Base-by-base conservation (phyloP, 2,113 vertebrate species). In the Thomomys bottae region DNA sequence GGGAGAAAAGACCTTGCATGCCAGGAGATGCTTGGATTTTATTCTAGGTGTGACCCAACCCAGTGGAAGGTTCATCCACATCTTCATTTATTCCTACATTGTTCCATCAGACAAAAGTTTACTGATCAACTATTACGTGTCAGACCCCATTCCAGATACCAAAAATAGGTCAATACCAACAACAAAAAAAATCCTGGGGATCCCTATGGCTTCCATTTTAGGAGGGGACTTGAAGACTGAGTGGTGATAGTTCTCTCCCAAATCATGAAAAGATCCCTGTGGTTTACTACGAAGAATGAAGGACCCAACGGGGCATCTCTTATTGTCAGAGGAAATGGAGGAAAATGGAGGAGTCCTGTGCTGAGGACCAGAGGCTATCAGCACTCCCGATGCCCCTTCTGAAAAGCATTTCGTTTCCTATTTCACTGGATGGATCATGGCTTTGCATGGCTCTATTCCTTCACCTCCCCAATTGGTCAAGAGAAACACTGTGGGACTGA, bases 401-500 rank as follows among this genome's bases (percentile, higher is more conserved):
- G 73, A 61, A 87, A 77, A 17, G 49, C 18, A 20, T 75, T 45
- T 9, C 66, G 66, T 87, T 68, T 82, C 32, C 23, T 61, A 54
- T 92, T 63, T 86, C 57, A 45, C 63, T 45, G 71, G 17, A 21
- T 15, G 18, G 3, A 70, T 40, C 80, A 83, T 34, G 21, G 34
- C 67, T 84, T 83, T 91, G 24, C 20, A 1, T 63, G 72, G 36
- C 36, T 89, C 72, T 9, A 15, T 64, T 67, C 87, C 76, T 87
- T 87, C 61, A 76, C 40, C 38, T 87, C 40, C 76, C 45, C 26
- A 80, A 80, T 38, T 40, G 83, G 30, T 85, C 70, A 64, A 82
- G 89, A 85, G 28, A 73, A 89, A 34, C n/a, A 85, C 32, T 59
- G 4, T 83, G 80, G 90, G 38, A 87, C 23, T 30, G 8, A 79